These are phyloP conservation scores for Leptopilina boulardi DNA, from an alignment of 1,140 invertebrate genomes.

Conservation along the genomic window DNA sequence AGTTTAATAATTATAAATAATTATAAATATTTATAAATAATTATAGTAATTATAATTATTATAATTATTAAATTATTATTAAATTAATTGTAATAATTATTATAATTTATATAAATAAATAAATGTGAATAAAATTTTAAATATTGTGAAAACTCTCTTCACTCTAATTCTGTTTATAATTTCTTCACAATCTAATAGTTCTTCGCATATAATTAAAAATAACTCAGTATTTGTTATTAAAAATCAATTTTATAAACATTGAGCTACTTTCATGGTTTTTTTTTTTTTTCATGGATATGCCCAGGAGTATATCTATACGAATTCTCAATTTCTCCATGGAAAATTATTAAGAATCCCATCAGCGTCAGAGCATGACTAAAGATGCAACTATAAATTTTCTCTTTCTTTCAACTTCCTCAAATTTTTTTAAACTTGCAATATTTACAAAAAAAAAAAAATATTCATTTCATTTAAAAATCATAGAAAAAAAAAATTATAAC, in stretches of 20 bases:
- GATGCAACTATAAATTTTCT: background rate
- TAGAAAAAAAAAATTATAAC: no score
- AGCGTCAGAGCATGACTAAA: background rate
- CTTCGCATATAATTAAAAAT: background rate
- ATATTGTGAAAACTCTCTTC: background rate
- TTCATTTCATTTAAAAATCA: background rate
- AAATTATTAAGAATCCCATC: constrained; percentile 18
- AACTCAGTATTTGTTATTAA: background rate
- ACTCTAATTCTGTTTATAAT: background rate
- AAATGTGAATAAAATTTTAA: no score
- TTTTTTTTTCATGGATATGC: no score
- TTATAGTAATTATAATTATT: no score
- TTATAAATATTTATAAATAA: no score
- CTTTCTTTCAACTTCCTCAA: background rate
- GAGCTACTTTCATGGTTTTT: constrained; percentile 1
- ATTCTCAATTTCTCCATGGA: background rate
- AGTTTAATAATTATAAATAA: no score
- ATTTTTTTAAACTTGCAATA: background rate
- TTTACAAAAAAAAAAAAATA: background rate
- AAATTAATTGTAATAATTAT: no score
- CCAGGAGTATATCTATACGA: background rate
- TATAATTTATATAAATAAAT: no score
- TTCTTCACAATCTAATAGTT: constrained; percentile 4
- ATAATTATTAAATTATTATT: no score
- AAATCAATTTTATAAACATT: constrained; percentile 9